These are phyloP conservation scores for zebrafish (Danio rerio) DNA, from an alignment of 2,113 vertebrate genomes.

Conservation along the genomic window GRCz12tu NC_133186.1:38006001-38006500, in stretches of 20 bases:
- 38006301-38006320: background rate
- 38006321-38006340: background rate
- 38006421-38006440: too few species aligned
- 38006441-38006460: too few species aligned
- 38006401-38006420: too few species aligned
- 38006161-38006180: slow-evolving; percentile 5
- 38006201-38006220: slow-evolving; percentile 18
- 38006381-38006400: too few species aligned
- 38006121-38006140: slow-evolving; percentile 16
- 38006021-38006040: slow-evolving; percentile 32
- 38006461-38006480: too few species aligned
- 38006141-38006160: background rate
- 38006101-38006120: slow-evolving; percentile 9
- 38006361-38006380: background rate
- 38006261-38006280: slow-evolving; percentile 6
- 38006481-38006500: too few species aligned
- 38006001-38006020: background rate
- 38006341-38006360: background rate
- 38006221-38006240: slow-evolving; percentile 3
- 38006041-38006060: background rate
- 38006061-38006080: slow-evolving; percentile 22
- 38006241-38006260: background rate
- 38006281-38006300: background rate
- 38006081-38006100: slow-evolving; percentile 9
- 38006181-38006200: background rate